Base-by-base conservation (phyloP, 2,888 invertebrate genomes). In the Tineola bisselliella region DNA sequence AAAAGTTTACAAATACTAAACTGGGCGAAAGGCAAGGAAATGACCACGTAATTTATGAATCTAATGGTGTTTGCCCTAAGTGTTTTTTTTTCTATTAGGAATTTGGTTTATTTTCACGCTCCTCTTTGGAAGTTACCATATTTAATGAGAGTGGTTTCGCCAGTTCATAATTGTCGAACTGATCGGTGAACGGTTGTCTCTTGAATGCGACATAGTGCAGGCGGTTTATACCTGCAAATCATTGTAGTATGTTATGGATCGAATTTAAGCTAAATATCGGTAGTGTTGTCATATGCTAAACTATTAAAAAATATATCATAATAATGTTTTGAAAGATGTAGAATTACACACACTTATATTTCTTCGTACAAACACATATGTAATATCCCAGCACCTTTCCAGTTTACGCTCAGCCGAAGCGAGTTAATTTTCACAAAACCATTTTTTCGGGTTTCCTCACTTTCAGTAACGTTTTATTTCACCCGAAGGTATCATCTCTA, bases 391-490 rank as follows among this genome's bases (percentile, higher is more conserved):
- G 38, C 10, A 38, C 38, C 38, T 38, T 38, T 38, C 38, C 38
- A 38, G 38, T 38, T 38, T 38, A 48, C 48, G 12, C 59, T 71
- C 68, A 67, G 66, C 67, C 68, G 73, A 76, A 80, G 81, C 76
- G 79, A 77, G 78, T 82, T 83, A 82, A 82, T 84, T 82, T 81
- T 74, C 74, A 70, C 71, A 69, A 75, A 84, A 84, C 83, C 79
- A 80, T 77, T 82, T 76, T 79, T 81, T 82, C 76, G 77, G 72
- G 73, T 75, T 78, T 69, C 70, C 75, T 75, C 81, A 76, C 75
- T 76, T 75, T 75, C 73, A 77, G 80, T 81, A 80, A 77, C 79
- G 73, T 74, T 79, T 84, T 84, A 84, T 80, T 79, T 81, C 72
- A 77, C 84, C 84, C 83, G 66, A 67, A 73, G 84, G 83, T 79